Conservation (phyloP, 1,140 invertebrate species). For the Dolichoris vasculosae region DNA sequence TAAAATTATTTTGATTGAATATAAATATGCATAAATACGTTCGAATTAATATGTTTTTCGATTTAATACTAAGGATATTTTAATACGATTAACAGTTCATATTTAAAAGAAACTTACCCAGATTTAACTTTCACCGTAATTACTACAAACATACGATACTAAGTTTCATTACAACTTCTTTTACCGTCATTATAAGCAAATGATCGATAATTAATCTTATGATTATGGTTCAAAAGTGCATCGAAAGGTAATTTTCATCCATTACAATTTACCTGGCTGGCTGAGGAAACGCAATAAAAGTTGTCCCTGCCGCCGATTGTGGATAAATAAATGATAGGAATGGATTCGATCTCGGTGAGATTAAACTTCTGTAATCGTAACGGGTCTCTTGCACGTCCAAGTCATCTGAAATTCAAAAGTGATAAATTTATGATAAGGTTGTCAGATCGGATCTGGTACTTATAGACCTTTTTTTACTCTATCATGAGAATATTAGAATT, state of each 20-base stretch:
- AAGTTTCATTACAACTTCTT: background rate
- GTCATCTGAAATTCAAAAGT: conserved; percentile 19
- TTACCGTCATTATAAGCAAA: background rate
- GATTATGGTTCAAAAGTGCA: background rate
- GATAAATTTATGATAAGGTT: background rate
- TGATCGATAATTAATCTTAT: background rate
- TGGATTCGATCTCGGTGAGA: background rate
- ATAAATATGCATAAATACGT: background rate
- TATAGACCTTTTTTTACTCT: background rate
- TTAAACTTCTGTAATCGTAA: background rate
- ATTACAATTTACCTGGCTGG: background rate
- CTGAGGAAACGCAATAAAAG: background rate
- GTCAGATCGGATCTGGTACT: too few relatives aligned
- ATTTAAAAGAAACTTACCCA: background rate
- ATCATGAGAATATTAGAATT: too few relatives aligned
- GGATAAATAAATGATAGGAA: conserved; percentile 27
- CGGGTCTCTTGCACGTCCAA: background rate
- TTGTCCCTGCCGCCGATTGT: background rate
- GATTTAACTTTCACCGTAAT: background rate
- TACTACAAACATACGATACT: background rate
- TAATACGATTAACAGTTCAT: background rate
- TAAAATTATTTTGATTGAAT: background rate
- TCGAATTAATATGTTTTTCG: too few relatives aligned
- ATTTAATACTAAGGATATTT: background rate
- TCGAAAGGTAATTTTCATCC: background rate